Evolutionary conservation across 2,888 invertebrate species (phyloP).

Genomic region (Lycaena phlaeas): DNA sequence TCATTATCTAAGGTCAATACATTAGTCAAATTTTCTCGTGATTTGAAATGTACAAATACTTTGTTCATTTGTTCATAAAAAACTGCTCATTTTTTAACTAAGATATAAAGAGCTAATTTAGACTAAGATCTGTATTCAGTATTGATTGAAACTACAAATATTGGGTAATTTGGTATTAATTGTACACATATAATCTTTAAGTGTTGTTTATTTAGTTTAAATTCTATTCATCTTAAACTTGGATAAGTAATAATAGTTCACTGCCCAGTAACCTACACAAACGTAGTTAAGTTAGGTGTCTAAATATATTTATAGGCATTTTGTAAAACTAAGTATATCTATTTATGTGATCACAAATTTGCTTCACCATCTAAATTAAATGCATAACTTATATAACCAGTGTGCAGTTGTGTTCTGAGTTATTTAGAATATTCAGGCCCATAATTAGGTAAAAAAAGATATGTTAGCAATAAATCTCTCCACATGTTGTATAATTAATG

Average conservation of each 20-base stretch:
- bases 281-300: slow-evolving; percentile 14
- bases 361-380: background rate
- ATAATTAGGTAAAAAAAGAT: background rate
- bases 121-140: background rate
- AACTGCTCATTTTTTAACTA: background rate
- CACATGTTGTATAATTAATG: slow-evolving; percentile 1
- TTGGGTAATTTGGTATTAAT: background rate
- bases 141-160: background rate
- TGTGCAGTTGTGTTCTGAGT: background rate
- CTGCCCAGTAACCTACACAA: slow-evolving; percentile 21
- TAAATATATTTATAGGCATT: slow-evolving; percentile 1
- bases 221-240: slow-evolving; percentile 14
- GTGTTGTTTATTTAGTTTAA: background rate
- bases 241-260: slow-evolving; percentile 18
- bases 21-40: slow-evolving; percentile 3
- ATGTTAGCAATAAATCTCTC: background rate
- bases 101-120: background rate
- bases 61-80: background rate
- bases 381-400: background rate
- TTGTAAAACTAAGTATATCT: slow-evolving; percentile 7
- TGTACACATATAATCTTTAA: background rate
- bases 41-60: slow-evolving; percentile 7
- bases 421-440: background rate
- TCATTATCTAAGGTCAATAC: slow-evolving; percentile 8
- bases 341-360: background rate